A percentile compares a stretch with the other conserved stretches of the same genome.
These are phyloP conservation scores for roundworm (Caenorhabditis elegans) DNA, from an alignment of 1,140 invertebrate species.

Conservation along the genomic window WBcel235 BX284605.5:2377501-2378000, in stretches of 20 bases:
- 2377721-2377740: background rate
- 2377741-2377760: background rate
- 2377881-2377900: background rate
- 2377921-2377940: constrained; percentile 21
- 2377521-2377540: no score
- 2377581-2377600: no score
- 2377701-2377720: background rate
- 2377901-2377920: background rate
- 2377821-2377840: constrained; percentile 13
- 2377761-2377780: background rate
- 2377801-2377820: background rate
- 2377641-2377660: no score
- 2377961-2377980: constrained; percentile 47
- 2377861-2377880: background rate
- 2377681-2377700: background rate
- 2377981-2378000: constrained; percentile 40
- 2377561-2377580: no score
- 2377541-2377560: no score
- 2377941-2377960: constrained; percentile 59
- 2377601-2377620: no score
- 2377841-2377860: background rate
- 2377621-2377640: no score
- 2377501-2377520: no score
- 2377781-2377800: background rate
- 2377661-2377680: no score